Conservation (phyloP, 35 echinoderm and acorn worm species). For the Diadema setosum region DNA sequence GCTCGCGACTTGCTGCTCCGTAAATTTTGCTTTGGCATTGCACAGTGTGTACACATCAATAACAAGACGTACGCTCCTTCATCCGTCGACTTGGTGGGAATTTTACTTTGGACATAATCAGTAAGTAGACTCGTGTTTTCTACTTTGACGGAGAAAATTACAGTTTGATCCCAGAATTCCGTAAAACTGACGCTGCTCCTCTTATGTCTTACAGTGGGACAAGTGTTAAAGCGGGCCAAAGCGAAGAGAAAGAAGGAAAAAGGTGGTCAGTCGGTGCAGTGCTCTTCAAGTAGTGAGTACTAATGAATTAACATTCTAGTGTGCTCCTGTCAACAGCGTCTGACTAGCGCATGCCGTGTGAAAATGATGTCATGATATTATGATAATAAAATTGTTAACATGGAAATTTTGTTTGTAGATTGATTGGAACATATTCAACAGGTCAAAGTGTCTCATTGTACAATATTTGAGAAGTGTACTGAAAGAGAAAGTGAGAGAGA, state of each 20-base stretch:
- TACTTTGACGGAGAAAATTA: background rate
- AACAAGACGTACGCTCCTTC: background rate
- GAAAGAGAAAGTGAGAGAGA: too few relatives aligned
- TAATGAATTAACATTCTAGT: background rate
- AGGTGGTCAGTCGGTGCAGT: slow-evolving; percentile 7
- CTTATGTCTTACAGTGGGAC: slow-evolving; percentile 10
- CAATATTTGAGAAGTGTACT: too few relatives aligned
- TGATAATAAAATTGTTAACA: too few relatives aligned
- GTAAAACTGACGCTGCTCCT: background rate
- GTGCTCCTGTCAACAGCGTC: too few relatives aligned
- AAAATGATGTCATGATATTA: too few relatives aligned
- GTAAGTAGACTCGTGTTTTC: background rate
- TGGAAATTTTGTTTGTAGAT: too few relatives aligned
- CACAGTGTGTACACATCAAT: background rate
- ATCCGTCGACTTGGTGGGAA: background rate
- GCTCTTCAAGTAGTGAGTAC: slow-evolving; percentile 27
- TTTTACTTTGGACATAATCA: background rate
- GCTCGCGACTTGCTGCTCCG: background rate
- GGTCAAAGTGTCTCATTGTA: too few relatives aligned
- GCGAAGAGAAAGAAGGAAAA: slow-evolving; percentile 19
- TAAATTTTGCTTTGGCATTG: background rate
- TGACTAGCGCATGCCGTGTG: too few relatives aligned
- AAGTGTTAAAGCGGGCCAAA: slow-evolving; percentile 12
- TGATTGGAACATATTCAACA: too few relatives aligned
- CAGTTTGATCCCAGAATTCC: background rate